These are phyloP conservation scores for Holacanthus passer DNA, from an alignment of 2,113 vertebrate genomes.

Conservation along the genomic window DNA sequence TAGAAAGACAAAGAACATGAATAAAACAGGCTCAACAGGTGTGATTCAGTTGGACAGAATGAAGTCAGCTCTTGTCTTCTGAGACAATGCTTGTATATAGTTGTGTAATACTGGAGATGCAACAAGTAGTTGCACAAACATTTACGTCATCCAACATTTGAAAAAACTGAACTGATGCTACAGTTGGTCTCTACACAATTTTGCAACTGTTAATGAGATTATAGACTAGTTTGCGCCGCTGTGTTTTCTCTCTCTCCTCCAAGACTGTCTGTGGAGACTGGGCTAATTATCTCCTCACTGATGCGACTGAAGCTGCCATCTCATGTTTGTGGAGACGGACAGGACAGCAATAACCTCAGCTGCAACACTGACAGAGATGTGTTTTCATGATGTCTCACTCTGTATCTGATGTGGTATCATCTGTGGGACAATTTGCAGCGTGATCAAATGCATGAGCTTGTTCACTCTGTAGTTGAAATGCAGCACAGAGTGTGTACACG, in stretches of 20 bases:
- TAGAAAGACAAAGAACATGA: not conserved
- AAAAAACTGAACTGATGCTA: not conserved
- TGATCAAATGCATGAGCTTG: slow-evolving; percentile 7
- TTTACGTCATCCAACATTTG: not conserved
- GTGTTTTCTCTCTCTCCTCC: slow-evolving; percentile 9
- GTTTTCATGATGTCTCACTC: slow-evolving; percentile 18
- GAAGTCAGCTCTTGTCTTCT: slow-evolving; percentile 22
- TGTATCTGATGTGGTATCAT: not conserved
- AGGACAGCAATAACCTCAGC: slow-evolving; percentile 27
- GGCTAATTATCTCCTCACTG: slow-evolving; percentile 64
- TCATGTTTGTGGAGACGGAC: slow-evolving; percentile 49
- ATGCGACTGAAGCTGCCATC: slow-evolving; percentile 56
- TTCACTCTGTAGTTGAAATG: slow-evolving; percentile 38
- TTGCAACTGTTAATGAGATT: slow-evolving; percentile 25
- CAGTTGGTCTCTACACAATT: slow-evolving; percentile 32
- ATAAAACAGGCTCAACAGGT: not conserved
- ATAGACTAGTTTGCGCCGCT: slow-evolving; percentile 6
- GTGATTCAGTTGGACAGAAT: not conserved
- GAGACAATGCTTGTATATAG: not conserved
- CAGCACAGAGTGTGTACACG: slow-evolving; percentile 12
- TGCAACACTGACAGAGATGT: slow-evolving; percentile 9
- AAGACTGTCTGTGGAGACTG: slow-evolving; percentile 12
- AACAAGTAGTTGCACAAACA: slow-evolving; percentile 1
- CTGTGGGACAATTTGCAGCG: not conserved
- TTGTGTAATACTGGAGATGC: slow-evolving; percentile 6